These are phyloP conservation scores for Neodon shergylaensis DNA, from an alignment of 2,113 vertebrate species.

Conservation along the genomic window DNA sequence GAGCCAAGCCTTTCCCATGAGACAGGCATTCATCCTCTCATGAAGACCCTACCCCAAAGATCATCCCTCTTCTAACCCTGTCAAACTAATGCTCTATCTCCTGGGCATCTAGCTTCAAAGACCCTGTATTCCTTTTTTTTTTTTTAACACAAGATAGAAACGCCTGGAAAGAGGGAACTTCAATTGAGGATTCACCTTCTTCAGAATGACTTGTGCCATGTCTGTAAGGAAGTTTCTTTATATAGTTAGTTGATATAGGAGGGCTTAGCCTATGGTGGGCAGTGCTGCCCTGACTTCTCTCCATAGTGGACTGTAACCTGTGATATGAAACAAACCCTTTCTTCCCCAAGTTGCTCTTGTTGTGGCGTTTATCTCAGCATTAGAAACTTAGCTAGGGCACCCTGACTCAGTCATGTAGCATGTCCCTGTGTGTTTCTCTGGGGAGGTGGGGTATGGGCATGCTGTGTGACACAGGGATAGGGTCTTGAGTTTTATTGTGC, in stretches of 20 bases:
- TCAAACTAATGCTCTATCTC: background rate
- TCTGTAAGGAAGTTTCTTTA: background rate
- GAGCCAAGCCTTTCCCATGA: background rate
- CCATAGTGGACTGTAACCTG: background rate
- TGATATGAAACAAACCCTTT: background rate
- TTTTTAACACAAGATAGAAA: background rate
- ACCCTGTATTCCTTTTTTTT: background rate
- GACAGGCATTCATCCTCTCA: background rate
- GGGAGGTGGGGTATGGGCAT: background rate
- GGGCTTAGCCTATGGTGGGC: background rate
- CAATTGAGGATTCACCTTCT: background rate
- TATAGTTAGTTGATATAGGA: background rate
- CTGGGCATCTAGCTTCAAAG: background rate
- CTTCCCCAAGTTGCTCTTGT: background rate
- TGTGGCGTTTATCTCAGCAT: background rate
- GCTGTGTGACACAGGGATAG: background rate
- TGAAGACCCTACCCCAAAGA: background rate
- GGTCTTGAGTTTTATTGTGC: background rate
- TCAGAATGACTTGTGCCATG: background rate
- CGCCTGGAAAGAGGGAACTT: background rate
- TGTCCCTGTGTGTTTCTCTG: accelerated
- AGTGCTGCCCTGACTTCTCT: background rate
- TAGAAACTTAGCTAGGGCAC: background rate
- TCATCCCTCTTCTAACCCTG: background rate
- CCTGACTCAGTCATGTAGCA: too few relatives aligned